These are phyloP conservation scores for Eupithecia centaureata DNA, from an alignment of 2,888 invertebrate genomes.

Conservation along the genomic window DNA sequence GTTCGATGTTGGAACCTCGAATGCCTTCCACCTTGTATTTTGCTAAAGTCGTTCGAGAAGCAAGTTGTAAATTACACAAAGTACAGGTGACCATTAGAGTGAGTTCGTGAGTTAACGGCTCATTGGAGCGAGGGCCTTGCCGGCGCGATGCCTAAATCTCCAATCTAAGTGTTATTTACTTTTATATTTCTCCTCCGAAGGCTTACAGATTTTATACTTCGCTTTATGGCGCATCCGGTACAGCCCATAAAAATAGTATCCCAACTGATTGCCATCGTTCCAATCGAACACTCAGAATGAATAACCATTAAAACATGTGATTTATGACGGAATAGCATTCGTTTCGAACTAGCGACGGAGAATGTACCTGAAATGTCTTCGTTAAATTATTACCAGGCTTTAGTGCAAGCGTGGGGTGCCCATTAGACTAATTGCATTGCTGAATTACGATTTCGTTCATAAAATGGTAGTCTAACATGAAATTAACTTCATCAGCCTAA, in stretches of 20 bases:
- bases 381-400: conserved; percentile 44
- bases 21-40: conserved; percentile 20
- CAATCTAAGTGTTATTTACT: conserved; percentile 79
- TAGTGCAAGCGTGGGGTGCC: conserved; percentile 42
- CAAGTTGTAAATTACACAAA: conserved; percentile 51
- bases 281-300: conserved; percentile 68
- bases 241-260: conserved; percentile 78
- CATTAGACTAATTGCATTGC: conserved; percentile 42
- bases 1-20: conserved; percentile 19
- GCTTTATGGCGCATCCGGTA: conserved; percentile 78
- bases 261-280: conserved; percentile 75
- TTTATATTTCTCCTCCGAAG: conserved; percentile 74
- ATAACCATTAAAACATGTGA: conserved; percentile 74
- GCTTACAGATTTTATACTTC: conserved; percentile 78
- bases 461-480: conserved; percentile 25
- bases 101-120: conserved; percentile 54
- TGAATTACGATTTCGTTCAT: conserved; percentile 39
- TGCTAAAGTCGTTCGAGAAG: conserved; percentile 28
- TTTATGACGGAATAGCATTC: conserved; percentile 61
- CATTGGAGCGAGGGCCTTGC: conserved; percentile 57
- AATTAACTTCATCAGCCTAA: conserved; percentile 30
- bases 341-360: conserved; percentile 49
- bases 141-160: conserved; percentile 65
- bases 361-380: conserved; percentile 48
- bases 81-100: conserved; percentile 56